Evolutionary conservation across 2,113 vertebrate genomes (phyloP), one percentile per base, ranked within the genome.

Genomic region (Tupaia tana): DNA sequence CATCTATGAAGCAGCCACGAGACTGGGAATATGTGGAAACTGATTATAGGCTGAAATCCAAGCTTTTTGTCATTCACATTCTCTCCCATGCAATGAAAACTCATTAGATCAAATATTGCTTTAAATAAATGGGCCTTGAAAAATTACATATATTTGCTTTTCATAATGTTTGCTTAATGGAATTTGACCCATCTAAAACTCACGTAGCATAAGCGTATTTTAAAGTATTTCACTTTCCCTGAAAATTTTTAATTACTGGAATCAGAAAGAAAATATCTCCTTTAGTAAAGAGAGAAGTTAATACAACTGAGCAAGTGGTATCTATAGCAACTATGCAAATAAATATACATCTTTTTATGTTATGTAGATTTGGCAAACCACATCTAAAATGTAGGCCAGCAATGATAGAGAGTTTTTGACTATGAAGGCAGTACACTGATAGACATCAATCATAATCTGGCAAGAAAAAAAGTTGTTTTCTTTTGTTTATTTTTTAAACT

Each of bases 111-210:
- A 83, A 85, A 89, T 66, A 84, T 61, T 80, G 52, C 27, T 85
- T 71, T 93, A 91, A 88, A 90, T 83, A 75, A 61, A 78, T 24
- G 12, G 56, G 14, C 5, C 14, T 77, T 79, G 43, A 64, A 90
- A 89, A 92, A 92, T 4, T 70, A 22, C 34, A 11, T 75, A 59
- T 86, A 63, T 58, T 96, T 84, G 56, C 63, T 95, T 97, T 93
- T 93, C 73, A 78, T 31, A 54, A 64, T 56, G 16, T 82, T 92
- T 94, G 27, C 75, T 92, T 86, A 86, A 83, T 66, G 82, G 24
- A 93, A 79, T 86, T 78, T 70, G 79, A 86, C 78, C 56, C 27
- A 11, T 52, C 14, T 95, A 91, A 93, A 86, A 83, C 4, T 85
- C 54, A 75, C 66, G 90, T 80, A 82, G 16, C 18, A 24, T 22